These are phyloP conservation scores for Hyposoter didymator DNA, from an alignment of 2,888 invertebrate species.

Conservation along the genomic window DNA sequence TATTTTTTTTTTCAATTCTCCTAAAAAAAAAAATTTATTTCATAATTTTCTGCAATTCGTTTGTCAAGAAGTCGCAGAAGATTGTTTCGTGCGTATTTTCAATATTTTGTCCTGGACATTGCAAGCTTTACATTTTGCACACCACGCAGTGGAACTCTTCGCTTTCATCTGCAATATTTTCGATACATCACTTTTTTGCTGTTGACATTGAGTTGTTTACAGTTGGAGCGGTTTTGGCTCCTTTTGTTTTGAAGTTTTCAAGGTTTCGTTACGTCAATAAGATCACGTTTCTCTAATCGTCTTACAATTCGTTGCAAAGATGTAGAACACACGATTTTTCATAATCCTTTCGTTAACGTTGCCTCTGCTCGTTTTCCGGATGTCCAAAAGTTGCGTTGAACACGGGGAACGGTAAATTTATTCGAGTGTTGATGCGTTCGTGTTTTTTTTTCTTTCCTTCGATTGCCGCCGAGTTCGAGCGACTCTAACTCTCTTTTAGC, in stretches of 20 bases:
- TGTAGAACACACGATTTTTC: constrained; percentile 17
- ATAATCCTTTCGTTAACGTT: neutral
- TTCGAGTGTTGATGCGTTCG: neutral
- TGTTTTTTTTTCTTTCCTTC: neutral
- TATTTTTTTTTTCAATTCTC: neutral
- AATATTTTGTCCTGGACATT: too few relatives aligned
- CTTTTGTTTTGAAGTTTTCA: too few relatives aligned
- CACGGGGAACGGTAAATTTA: neutral
- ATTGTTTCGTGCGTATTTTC: too few relatives aligned
- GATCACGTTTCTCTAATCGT: neutral
- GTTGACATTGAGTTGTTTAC: too few relatives aligned
- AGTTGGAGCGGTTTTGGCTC: neutral
- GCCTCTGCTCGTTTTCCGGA: constrained; percentile 2
- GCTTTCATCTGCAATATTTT: too few relatives aligned
- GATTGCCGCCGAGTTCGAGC: constrained; percentile 9
- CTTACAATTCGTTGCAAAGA: neutral
- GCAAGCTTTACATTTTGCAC: too few relatives aligned
- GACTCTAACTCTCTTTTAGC: neutral
- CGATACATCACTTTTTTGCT: too few relatives aligned
- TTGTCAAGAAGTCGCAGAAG: too few relatives aligned
- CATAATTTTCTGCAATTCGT: neutral
- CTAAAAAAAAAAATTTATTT: too few relatives aligned
- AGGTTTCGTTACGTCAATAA: constrained; percentile 2
- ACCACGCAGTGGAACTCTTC: too few relatives aligned
- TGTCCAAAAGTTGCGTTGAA: constrained; percentile 7